Conservation (phyloP, 2,797 vertebrate species). For the Ataeniobius toweri region DNA sequence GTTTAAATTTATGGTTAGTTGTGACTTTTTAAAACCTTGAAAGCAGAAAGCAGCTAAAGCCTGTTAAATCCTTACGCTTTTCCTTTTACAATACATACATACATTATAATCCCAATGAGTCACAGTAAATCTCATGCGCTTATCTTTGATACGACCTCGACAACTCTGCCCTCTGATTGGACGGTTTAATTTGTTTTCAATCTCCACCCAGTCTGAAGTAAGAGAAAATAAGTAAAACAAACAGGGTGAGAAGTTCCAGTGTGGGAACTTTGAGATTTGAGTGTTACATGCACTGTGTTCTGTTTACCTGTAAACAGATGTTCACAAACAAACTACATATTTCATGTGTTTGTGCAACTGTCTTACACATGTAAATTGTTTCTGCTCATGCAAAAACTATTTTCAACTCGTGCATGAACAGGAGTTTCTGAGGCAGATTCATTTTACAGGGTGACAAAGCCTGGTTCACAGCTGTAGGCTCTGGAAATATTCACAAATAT, state of each 20-base stretch:
- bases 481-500: neutral
- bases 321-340: neutral
- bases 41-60: too few species aligned
- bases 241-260: neutral
- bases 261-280: neutral
- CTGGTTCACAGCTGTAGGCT: neutral
- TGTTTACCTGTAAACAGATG: neutral
- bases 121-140: neutral
- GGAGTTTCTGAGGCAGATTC: neutral
- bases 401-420: neutral
- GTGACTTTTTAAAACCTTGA: too few species aligned
- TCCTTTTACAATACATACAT: too few species aligned
- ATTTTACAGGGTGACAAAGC: neutral
- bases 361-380: neutral
- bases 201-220: neutral
- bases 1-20: too few species aligned
- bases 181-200: neutral
- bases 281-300: neutral
- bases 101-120: too few species aligned
- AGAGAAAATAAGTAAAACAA: neutral
- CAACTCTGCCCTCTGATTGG: neutral
- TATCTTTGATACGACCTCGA: neutral
- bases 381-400: neutral
- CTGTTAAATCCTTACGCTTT: too few species aligned
- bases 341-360: neutral